Percentiles rank a stretch among this genome's conserved stretches.
phyloP scores from a whole-genome alignment of 1,140 invertebrate genomes.

The Schlechtendalia chinensis region DNA sequence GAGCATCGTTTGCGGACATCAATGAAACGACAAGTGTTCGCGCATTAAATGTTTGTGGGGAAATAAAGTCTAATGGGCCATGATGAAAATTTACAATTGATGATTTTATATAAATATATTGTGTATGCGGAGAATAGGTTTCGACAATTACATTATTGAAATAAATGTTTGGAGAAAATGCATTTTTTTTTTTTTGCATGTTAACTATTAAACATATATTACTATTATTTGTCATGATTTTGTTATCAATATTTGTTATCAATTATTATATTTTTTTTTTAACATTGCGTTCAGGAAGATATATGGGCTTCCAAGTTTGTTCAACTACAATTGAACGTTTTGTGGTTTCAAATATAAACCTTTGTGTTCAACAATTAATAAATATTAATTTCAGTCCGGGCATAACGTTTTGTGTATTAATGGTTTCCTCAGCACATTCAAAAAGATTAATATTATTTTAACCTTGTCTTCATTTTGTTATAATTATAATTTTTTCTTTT shows the following conservation, averaged over 20 bases:
- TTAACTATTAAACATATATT: slow-evolving; percentile 1
- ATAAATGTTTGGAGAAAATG: slow-evolving; percentile 12
- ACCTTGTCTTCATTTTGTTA: too few relatives aligned
- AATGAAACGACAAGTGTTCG: slow-evolving; percentile 13
- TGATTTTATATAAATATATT: slow-evolving; percentile 31
- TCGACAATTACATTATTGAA: slow-evolving; percentile 22
- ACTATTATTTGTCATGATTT: too few relatives aligned
- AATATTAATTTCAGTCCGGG: too few relatives aligned
- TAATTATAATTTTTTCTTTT: too few relatives aligned
- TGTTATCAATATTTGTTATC: slow-evolving; percentile 15
- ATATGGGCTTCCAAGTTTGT: not conserved
- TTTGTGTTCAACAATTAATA: too few relatives aligned
- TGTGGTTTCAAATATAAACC: too few relatives aligned
- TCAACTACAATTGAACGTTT: too few relatives aligned
- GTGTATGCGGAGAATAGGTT: slow-evolving; percentile 13
- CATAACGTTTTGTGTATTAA: too few relatives aligned
- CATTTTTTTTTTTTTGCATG: slow-evolving; percentile 16
- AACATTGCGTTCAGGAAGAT: not conserved
- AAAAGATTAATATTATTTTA: too few relatives aligned
- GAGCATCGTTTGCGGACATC: slow-evolving; percentile 1
- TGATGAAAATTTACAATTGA: slow-evolving; percentile 39
- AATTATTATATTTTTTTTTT: slow-evolving; percentile 8
- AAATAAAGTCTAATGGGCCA: not conserved
- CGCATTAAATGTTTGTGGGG: slow-evolving; percentile 11
- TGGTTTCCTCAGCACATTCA: too few relatives aligned